Evolutionary conservation across 2,888 invertebrate species (phyloP).

Genomic region (Augochlorella aurata): DNA sequence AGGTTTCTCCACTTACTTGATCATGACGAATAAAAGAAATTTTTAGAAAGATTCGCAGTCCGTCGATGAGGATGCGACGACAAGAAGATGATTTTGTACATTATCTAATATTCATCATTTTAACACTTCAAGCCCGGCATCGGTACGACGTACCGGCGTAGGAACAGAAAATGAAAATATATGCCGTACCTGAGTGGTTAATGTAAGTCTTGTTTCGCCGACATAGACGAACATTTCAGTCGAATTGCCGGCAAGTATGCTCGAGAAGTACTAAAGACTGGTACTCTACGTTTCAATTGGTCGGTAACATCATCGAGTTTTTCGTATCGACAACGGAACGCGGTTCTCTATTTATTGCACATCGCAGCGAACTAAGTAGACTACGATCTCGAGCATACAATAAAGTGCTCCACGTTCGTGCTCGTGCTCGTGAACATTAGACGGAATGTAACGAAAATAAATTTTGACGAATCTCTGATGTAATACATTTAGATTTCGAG

Average conservation of each 20-base stretch:
- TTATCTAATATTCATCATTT: not conserved
- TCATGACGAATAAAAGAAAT: not conserved
- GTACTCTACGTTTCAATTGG: not conserved
- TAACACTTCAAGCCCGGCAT: too few species aligned
- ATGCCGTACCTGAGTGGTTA: too few species aligned
- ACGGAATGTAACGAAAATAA: not conserved
- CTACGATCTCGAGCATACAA: conserved; percentile 20
- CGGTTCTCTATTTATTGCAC: not conserved
- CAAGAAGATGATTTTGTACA: not conserved
- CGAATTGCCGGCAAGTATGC: not conserved
- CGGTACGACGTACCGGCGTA: too few species aligned
- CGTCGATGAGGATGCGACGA: not conserved
- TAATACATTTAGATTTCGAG: not conserved
- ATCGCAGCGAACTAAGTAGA: conserved; percentile 21
- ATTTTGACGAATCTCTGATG: not conserved
- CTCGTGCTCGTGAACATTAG: not conserved
- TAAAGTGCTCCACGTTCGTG: too few species aligned
- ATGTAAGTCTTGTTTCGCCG: not conserved
- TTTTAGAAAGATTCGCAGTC: not conserved
- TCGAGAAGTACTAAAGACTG: not conserved
- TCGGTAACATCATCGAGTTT: not conserved
- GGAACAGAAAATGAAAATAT: too few species aligned
- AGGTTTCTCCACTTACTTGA: not conserved
- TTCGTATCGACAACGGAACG: not conserved
- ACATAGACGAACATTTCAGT: not conserved